phyloP scores from a whole-genome alignment of 2,113 vertebrate genomes.

The Mobula hypostoma region DNA sequence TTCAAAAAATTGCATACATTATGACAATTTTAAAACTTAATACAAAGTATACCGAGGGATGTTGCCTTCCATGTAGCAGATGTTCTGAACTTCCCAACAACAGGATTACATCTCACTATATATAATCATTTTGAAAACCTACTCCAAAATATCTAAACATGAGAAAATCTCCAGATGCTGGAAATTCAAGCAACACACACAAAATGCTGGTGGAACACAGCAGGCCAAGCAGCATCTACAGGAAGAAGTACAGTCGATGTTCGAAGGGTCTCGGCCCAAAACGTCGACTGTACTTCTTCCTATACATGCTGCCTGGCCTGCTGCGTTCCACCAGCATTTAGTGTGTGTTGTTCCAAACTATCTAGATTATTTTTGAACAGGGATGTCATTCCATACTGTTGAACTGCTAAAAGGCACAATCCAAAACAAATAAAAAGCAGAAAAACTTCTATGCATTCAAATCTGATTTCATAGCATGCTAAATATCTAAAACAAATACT shows the following conservation, averaged over 20 bases:
- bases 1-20: not conserved
- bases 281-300: too few species aligned
- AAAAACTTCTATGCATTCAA: not conserved
- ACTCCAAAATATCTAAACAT: not conserved
- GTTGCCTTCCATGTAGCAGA: not conserved
- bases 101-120: not conserved
- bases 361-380: not conserved
- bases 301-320: too few species aligned
- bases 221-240: too few species aligned
- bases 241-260: too few species aligned
- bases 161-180: too few species aligned
- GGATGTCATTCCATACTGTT: not conserved
- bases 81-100: slow-evolving; percentile 13
- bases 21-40: not conserved
- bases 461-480: not conserved
- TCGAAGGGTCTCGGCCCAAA: too few species aligned
- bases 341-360: not conserved
- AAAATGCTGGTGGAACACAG: too few species aligned
- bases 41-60: not conserved
- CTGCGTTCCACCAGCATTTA: too few species aligned
- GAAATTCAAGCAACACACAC: too few species aligned
- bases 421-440: not conserved
- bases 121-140: not conserved
- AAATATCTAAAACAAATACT: not conserved
- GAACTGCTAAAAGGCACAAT: not conserved